Evolutionary conservation across 1,140 invertebrate species (phyloP).

Genomic region (Cyphomyrmex costatus): DNA sequence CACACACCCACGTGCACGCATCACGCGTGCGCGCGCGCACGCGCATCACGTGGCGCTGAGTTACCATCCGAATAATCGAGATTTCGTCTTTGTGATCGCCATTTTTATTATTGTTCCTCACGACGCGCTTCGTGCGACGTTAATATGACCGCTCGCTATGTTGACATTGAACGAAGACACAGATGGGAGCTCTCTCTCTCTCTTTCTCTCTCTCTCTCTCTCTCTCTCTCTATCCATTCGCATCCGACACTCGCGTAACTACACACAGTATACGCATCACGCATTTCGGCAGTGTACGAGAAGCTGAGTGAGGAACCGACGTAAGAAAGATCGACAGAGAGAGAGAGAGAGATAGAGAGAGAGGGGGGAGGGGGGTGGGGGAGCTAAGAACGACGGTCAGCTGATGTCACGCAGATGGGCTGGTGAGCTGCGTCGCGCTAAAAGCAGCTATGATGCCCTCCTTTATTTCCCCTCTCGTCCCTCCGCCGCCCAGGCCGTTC

Average conservation of each 20-base stretch:
- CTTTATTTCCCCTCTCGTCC: conserved; percentile 51
- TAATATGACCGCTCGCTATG: background rate
- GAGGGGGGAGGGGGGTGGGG: conserved; percentile 55
- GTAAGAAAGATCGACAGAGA: conserved; percentile 28
- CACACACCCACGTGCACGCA: conserved; percentile 28
- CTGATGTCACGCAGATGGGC: conserved; percentile 80
- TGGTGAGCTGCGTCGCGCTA: conserved; percentile 74
- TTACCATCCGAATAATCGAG: conserved; percentile 15
- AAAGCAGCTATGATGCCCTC: conserved; percentile 77
- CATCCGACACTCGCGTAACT: background rate
- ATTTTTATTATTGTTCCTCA: background rate
- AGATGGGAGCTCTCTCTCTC: background rate
- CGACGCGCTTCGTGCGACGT: background rate
- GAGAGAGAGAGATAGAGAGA: conserved; percentile 56
- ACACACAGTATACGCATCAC: background rate
- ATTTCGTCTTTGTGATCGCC: background rate
- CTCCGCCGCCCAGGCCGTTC: conserved; percentile 17
- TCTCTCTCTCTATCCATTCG: background rate
- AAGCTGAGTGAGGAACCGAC: background rate
- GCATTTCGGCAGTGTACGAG: conserved; percentile 3
- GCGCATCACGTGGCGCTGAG: conserved; percentile 6
- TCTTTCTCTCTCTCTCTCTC: background rate
- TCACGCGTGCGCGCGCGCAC: no score
- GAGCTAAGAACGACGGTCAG: conserved; percentile 77
- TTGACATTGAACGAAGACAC: conserved; percentile 35